A percentile compares a stretch with the other conserved stretches of the same genome.
These are phyloP conservation scores for Frieseomelitta varia DNA, from an alignment of 1,140 invertebrate genomes.

Conservation along the genomic window DNA sequence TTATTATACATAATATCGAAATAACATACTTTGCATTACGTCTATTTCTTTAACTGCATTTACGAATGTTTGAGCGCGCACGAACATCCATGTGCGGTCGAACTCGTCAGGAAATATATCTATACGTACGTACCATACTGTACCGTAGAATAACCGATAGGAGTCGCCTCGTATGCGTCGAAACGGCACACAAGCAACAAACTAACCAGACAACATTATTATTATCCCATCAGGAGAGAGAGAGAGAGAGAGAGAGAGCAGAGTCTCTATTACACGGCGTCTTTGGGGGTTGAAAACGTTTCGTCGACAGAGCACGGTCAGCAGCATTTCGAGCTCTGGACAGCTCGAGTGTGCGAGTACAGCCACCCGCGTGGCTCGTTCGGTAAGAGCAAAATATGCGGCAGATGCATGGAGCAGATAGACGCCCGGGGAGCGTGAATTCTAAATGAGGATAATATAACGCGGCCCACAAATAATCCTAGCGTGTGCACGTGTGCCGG, in stretches of 20 bases:
- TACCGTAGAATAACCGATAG: neutral
- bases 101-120: neutral
- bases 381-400: conserved; percentile 49
- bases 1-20: neutral
- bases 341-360: neutral
- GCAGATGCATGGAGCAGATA: conserved; percentile 56
- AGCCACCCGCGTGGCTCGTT: conserved; percentile 5
- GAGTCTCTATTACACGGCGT: neutral
- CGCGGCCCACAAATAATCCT: conserved; percentile 60
- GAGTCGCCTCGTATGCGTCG: neutral
- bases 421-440: conserved; percentile 53
- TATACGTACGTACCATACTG: too few species aligned
- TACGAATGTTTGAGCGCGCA: too few species aligned
- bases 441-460: conserved; percentile 57
- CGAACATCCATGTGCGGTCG: too few species aligned
- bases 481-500: conserved; percentile 9
- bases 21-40: neutral
- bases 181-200: neutral
- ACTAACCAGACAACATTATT: conserved; percentile 22
- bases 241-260: neutral
- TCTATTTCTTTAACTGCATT: too few species aligned
- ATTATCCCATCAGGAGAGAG: conserved; percentile 14
- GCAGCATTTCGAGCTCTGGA: neutral
- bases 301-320: neutral
- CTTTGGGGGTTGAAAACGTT: conserved; percentile 24